Evolutionary conservation across 2,797 vertebrate species (phyloP).

Genomic region (Coccyzus lansbergi): DNA sequence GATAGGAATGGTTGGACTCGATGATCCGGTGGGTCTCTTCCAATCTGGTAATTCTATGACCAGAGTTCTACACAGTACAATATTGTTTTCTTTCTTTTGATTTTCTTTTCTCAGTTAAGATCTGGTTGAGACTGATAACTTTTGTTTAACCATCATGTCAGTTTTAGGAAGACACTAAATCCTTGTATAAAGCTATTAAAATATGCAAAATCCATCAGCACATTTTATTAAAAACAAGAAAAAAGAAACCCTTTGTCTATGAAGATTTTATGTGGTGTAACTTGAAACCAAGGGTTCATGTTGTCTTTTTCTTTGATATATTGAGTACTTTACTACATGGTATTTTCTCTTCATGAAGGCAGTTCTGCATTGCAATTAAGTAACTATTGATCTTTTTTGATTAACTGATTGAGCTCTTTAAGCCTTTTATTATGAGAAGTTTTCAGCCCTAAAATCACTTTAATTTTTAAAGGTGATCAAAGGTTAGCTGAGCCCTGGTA

Average conservation of each 20-base stretch:
- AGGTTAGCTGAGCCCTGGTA: constrained; percentile 6
- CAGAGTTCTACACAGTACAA: neutral
- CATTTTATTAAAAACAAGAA: neutral
- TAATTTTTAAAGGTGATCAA: constrained; percentile 42
- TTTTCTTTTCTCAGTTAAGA: neutral
- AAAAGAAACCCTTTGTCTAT: neutral
- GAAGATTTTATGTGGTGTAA: neutral
- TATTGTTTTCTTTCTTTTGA: neutral
- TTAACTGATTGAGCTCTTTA: constrained; percentile 31
- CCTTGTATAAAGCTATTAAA: neutral
- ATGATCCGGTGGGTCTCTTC: too few species aligned
- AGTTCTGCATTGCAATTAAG: constrained; percentile 10
- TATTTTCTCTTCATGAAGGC: neutral
- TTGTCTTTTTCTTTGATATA: neutral
- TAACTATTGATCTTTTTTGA: constrained; percentile 47
- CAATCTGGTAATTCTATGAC: too few species aligned
- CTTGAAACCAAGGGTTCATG: neutral
- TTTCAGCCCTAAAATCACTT: constrained; percentile 25
- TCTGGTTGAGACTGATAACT: neutral
- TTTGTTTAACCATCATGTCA: neutral
- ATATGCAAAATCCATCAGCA: neutral
- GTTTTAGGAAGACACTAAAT: neutral
- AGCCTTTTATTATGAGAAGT: constrained; percentile 37
- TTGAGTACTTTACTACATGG: neutral
- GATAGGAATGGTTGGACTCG: too few species aligned